Evolutionary conservation across 2,113 vertebrate genomes (phyloP).

Genomic region (Dromiciops gliroides): DNA sequence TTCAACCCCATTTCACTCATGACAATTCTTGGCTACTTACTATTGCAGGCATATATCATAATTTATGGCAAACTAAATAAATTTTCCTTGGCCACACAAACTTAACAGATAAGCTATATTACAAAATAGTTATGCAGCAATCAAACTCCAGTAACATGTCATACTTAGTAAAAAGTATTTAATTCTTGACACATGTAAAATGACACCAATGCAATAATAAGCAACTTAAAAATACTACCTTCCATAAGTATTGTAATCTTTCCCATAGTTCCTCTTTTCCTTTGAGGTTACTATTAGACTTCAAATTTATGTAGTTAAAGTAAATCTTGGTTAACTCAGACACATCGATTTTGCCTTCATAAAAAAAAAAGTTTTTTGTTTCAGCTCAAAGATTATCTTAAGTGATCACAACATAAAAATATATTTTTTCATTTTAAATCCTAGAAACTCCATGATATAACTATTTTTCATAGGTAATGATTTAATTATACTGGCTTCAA

Average conservation of each 20-base stretch:
- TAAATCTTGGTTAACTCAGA: conserved; percentile 88
- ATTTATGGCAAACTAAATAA: conserved; percentile 12
- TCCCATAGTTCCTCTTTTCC: conserved; percentile 85
- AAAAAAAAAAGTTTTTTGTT: conserved; percentile 66
- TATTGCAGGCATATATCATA: neutral
- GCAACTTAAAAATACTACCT: conserved; percentile 88
- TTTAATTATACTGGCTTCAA: conserved; percentile 26
- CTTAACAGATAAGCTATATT: conserved; percentile 54
- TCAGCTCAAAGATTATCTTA: conserved; percentile 6
- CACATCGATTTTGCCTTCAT: conserved; percentile 92
- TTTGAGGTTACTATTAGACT: conserved; percentile 68
- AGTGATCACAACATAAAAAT: neutral
- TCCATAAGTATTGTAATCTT: conserved; percentile 90
- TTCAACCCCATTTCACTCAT: neutral
- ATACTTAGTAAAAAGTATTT: conserved; percentile 66
- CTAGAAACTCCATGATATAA: neutral
- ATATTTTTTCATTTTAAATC: conserved; percentile 6
- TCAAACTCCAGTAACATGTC: conserved; percentile 58
- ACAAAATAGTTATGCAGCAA: conserved; percentile 49
- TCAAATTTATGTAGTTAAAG: conserved; percentile 80
- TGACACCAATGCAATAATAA: conserved; percentile 73
- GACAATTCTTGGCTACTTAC: neutral
- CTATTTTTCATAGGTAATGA: conserved; percentile 1
- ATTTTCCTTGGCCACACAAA: conserved; percentile 39
- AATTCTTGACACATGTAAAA: conserved; percentile 71